Evolutionary conservation across 2,888 invertebrate genomes (phyloP), one percentile per base, ranked within the genome.

Genomic region (Folsomia candida): DNA sequence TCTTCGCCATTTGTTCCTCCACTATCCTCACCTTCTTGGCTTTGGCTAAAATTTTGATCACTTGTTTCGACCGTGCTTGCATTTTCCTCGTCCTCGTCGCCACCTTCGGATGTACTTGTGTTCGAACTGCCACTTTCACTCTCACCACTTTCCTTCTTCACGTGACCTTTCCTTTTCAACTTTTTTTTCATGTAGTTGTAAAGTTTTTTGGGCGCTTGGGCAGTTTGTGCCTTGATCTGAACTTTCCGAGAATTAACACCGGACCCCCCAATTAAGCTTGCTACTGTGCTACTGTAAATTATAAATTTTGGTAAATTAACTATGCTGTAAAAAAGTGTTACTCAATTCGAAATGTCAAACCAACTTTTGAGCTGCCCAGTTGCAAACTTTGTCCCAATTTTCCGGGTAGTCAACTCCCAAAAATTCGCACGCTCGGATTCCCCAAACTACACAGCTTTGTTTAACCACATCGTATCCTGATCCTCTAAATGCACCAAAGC

Each of bases 361-460:
- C 29, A 26, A 73, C 77, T 76, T 76, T 67, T 73, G 68, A 11
- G 69, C 66, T n/a, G 77, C 76, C 77, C 76, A 79, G 26, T 71
- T 62, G 47, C 72, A 66, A 27, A 78, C 61, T 73, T 75, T 75
- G 26, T 75, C 75, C 77, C 77, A 79, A 58, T 79, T 78, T 4
- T 71, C 67, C 2, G 79, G 79, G 67, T 74, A 65, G 11, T 70
- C 70, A 1, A 78, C 76, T 51, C 67, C 72, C 6, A 79, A 47
- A 57, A 74, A 79, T 25, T 60, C 54, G 58, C 73, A 72, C 1
- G 79, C 79, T 25, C 58, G 67, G 29, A 68, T 67, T 0, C 70
- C 79, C 76, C 76, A 79, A 20, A 67, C 71, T 2, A 79, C 73
- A 67, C 79, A 79, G 51, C 76, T 78, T 22, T 61, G 73, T n/a